Evolutionary conservation across 2,113 vertebrate species (phyloP).

Genomic region (Illadopsis cleaveri): DNA sequence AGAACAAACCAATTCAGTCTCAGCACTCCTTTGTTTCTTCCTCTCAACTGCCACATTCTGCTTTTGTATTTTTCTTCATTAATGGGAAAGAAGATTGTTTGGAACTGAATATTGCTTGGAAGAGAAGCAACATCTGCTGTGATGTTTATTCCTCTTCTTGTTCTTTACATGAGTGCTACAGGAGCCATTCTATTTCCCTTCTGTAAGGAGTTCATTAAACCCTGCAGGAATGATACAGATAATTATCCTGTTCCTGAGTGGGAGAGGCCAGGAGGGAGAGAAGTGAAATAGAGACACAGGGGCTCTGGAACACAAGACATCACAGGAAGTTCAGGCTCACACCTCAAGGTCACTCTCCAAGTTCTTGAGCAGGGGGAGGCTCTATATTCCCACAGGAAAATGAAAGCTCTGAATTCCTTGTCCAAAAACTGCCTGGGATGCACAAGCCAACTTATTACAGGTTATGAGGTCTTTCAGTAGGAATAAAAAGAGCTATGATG

Average conservation of each 20-base stretch:
- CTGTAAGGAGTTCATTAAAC: neutral
- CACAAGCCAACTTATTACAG: neutral
- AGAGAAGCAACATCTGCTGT: conserved; percentile 4
- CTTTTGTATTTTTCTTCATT: conserved; percentile 20
- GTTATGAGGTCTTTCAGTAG: neutral
- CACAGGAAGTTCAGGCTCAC: neutral
- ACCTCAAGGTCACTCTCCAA: neutral
- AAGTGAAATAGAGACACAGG: neutral
- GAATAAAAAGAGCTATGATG: neutral
- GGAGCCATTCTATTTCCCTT: neutral
- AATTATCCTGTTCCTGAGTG: neutral
- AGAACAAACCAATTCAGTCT: neutral
- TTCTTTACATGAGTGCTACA: neutral
- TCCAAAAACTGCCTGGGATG: neutral
- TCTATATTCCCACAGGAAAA: neutral
- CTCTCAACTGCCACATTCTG: neutral
- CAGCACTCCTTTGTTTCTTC: neutral
- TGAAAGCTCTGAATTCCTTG: neutral
- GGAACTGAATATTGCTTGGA: conserved; percentile 5
- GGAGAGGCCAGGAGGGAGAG: neutral
- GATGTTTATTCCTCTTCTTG: neutral
- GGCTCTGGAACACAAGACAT: neutral
- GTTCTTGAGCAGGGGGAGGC: neutral
- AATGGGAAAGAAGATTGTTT: conserved; percentile 21
- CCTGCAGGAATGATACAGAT: neutral